Evolutionary conservation across 2,888 invertebrate genomes (phyloP).

Genomic region (Sympetrum striolatum): DNA sequence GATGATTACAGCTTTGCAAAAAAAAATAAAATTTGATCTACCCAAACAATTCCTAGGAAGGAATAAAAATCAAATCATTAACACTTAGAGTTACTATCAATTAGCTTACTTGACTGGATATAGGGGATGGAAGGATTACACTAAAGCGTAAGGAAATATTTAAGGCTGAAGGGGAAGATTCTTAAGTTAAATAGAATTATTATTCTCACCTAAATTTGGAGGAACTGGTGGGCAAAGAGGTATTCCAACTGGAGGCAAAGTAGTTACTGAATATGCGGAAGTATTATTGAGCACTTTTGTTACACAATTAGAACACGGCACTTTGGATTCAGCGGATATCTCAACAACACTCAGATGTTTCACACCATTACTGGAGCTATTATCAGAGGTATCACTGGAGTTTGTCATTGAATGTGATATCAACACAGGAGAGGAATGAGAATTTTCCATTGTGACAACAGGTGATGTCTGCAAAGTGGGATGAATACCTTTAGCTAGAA

Average conservation of each 20-base stretch:
- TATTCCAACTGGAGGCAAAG: slow-evolving; percentile 52
- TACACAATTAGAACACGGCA: neutral
- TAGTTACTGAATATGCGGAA: neutral
- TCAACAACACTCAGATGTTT: neutral
- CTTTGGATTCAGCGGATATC: neutral
- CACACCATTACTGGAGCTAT: slow-evolving; percentile 13
- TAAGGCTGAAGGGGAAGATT: neutral
- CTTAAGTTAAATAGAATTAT: neutral
- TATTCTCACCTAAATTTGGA: slow-evolving; percentile 68
- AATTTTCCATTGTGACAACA: neutral
- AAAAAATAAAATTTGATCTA: no score
- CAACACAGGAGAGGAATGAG: neutral
- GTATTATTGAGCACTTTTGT: neutral
- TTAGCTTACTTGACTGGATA: no score
- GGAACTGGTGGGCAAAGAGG: slow-evolving; percentile 68
- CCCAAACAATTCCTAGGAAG: no score
- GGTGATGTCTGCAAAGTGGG: neutral
- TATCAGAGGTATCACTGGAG: neutral
- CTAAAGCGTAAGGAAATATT: neutral
- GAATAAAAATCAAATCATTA: no score
- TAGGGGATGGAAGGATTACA: no score
- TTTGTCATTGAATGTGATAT: slow-evolving; percentile 3
- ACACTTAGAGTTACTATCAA: no score
- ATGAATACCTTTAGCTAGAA: slow-evolving; percentile 55
- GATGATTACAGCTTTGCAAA: no score